These are phyloP conservation scores for Camponotus floridanus DNA, from an alignment of 1,140 invertebrate genomes.

Conservation along the genomic window DNA sequence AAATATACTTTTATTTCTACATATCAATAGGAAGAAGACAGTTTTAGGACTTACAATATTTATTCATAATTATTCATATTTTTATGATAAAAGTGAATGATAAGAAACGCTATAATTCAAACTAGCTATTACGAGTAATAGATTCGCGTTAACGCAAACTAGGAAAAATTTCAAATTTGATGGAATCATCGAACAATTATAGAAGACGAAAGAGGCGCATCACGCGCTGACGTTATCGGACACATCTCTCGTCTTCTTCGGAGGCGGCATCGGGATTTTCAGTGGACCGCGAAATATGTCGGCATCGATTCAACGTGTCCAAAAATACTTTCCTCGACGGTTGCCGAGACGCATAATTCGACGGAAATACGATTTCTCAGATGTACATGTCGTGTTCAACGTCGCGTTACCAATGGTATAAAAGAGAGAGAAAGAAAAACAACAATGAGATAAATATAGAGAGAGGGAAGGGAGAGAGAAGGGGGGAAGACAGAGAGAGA, in stretches of 20 bases:
- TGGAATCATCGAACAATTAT: constrained; percentile 56
- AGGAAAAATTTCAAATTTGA: background rate
- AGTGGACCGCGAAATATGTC: constrained; percentile 54
- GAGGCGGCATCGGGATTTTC: constrained; percentile 42
- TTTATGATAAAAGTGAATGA: background rate
- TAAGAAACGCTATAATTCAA: background rate
- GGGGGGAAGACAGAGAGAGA: background rate
- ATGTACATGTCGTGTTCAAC: background rate
- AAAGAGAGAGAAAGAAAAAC: background rate
- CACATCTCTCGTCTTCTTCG: constrained; percentile 39
- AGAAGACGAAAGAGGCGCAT: constrained; percentile 28
- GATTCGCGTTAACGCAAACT: background rate
- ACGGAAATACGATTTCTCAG: constrained; percentile 31
- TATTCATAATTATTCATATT: background rate
- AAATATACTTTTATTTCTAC: background rate
- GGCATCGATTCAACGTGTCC: constrained; percentile 54
- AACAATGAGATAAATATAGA: background rate
- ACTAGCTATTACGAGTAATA: background rate
- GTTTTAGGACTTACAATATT: background rate
- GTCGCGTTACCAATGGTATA: constrained; percentile 21
- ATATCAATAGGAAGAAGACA: background rate
- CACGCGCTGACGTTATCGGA: constrained; percentile 44
- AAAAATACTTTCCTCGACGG: constrained; percentile 48
- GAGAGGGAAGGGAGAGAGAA: background rate
- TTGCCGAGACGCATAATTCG: background rate